Base-by-base conservation (phyloP, 2,888 invertebrate genomes). In the Parnassius apollo region DNA sequence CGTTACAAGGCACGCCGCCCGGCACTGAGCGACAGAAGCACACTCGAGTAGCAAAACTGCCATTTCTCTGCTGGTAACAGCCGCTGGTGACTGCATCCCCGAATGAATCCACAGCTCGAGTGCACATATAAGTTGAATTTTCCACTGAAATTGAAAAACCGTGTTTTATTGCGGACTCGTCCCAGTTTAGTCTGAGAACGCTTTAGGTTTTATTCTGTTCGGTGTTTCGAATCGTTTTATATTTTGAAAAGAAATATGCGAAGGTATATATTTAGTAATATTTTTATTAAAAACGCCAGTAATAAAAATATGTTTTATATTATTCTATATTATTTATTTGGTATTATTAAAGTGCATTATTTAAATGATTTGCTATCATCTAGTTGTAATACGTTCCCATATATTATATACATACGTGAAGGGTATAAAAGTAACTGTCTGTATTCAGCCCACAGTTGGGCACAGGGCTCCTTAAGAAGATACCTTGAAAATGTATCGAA, bases 81-180 rank as follows among this genome's bases (percentile, higher is more conserved):
- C 94, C 95, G 59, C 82, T 89, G 4, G 86, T 92, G 60, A 93
- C 89, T 0, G 89, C 82, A 1, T 84, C 78, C 57, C 91, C 93
- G 7, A 77, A 76, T 9, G 80, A 76, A 62, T 92, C 85, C 48
- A 93, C 86, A 0, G 94, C 94, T 76, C 94, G 93, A 54, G 94
- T 93, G 75, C 95, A 95, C 93, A 95, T 93, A 71, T 94, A 94
- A 0, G 95, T 95, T 2, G 94, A 93, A 76, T 95, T 95, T 77
- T 93, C 92, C 66, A 93, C 95, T 95, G 79, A 45, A 92, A 93
- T 64, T 45, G 22, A 53, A 64, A 64, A 54, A 54, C 35, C 44
- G 12, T 52, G 49, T 54, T 57, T 59, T 52, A 59, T 56, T 52
- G 22, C 51, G 45, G 13, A 9, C 44, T 9, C 11, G 48, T 49